Evolutionary conservation across 2,113 vertebrate species (phyloP).

Genomic region (Phrynocephalus versicolor): DNA sequence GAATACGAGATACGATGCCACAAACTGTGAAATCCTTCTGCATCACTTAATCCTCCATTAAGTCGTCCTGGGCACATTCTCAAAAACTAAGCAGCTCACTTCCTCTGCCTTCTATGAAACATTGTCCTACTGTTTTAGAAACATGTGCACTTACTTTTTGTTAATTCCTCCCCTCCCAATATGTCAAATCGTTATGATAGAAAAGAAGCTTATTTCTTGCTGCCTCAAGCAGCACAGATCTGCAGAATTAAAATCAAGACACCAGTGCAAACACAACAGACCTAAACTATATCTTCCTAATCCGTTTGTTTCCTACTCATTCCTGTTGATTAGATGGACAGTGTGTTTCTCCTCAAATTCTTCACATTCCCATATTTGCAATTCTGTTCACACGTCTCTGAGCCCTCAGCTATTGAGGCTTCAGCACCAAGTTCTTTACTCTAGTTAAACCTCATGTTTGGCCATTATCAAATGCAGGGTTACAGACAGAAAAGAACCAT

Average conservation of each 20-base stretch:
- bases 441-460: not conserved
- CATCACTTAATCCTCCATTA: not conserved
- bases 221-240: constrained; percentile 5
- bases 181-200: not conserved
- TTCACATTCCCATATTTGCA: not conserved
- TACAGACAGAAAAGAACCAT: not conserved
- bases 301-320: not conserved
- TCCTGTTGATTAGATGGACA: not conserved
- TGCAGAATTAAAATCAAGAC: not conserved
- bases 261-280: constrained; percentile 21
- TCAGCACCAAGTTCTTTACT: not conserved
- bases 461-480: not conserved
- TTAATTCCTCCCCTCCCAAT: not conserved
- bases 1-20: not conserved
- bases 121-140: not conserved
- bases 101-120: not conserved
- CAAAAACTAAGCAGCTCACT: not conserved
- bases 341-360: not conserved
- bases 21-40: constrained; percentile 9
- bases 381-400: not conserved
- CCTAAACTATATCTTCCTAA: not conserved
- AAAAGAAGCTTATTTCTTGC: constrained; percentile 9
- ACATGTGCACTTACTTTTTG: not conserved
- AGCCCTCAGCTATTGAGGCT: not conserved
- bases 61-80: not conserved